Conservation (phyloP, 2,113 vertebrate species). For the Hypocryptadius cinnamomeus region DNA sequence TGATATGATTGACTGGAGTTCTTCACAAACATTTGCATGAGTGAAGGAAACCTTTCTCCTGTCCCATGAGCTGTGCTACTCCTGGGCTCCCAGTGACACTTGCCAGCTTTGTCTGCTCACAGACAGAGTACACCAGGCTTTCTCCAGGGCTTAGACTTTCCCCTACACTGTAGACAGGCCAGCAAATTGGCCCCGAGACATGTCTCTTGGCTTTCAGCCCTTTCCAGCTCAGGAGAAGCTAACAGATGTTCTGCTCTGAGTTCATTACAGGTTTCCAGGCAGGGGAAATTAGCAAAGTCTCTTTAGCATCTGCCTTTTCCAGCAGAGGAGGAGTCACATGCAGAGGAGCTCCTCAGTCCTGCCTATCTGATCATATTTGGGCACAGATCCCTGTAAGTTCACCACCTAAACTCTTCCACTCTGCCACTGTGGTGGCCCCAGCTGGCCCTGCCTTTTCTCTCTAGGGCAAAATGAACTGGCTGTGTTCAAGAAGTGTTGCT, state of each 20-base stretch:
- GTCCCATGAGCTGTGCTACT: neutral
- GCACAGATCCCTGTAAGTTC: neutral
- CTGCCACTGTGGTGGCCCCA: neutral
- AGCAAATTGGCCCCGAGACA: slow-evolving; percentile 13
- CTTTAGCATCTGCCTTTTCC: slow-evolving; percentile 43
- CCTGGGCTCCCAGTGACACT: neutral
- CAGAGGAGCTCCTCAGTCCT: neutral
- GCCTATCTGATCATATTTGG: neutral
- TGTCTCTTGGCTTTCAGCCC: slow-evolving; percentile 30
- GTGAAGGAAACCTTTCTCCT: neutral
- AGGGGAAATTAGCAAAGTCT: slow-evolving; percentile 48
- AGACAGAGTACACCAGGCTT: neutral
- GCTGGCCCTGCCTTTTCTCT: neutral
- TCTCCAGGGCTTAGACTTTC: neutral
- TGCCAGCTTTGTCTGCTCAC: neutral
- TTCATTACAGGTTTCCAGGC: slow-evolving; percentile 40
- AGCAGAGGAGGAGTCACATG: neutral
- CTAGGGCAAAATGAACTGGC: neutral
- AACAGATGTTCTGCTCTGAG: slow-evolving; percentile 31
- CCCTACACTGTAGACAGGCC: neutral
- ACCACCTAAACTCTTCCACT: neutral
- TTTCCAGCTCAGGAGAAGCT: neutral
- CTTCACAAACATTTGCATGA: neutral
- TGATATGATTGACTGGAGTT: neutral
- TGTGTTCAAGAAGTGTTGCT: neutral